Conservation (phyloP, 2,888 invertebrate genomes). For the Sialis fuliginosa region DNA sequence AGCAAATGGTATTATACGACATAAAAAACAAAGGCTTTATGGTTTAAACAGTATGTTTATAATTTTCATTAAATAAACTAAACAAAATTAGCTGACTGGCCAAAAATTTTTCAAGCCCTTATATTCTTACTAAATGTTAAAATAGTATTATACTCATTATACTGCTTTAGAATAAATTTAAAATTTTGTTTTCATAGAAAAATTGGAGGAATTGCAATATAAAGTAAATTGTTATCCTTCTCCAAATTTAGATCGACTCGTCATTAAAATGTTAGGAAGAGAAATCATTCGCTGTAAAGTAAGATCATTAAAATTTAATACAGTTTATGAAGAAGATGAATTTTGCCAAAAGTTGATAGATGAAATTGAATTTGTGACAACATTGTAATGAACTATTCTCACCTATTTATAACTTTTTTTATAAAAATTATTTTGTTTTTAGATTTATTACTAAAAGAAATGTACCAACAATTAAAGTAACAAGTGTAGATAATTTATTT, state of each 20-base stretch:
- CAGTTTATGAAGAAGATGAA: conserved; percentile 16
- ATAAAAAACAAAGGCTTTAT: conserved; percentile 17
- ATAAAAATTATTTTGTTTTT: no score
- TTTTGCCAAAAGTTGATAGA: conserved; percentile 12
- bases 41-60: conserved; percentile 15
- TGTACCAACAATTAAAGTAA: no score
- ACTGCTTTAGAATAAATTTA: no score
- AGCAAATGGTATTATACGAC: conserved; percentile 18
- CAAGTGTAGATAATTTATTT: no score
- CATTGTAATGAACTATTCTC: no score
- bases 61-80: neutral
- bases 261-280: conserved; percentile 16
- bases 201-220: conserved; percentile 11
- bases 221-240: conserved; percentile 17
- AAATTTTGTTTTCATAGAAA: conserved; percentile 6
- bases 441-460: no score
- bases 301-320: conserved; percentile 18
- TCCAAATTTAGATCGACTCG: conserved; percentile 16
- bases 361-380: no score
- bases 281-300: conserved; percentile 19
- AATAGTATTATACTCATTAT: no score
- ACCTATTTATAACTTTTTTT: no score
- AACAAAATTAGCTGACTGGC: no score
- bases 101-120: no score
- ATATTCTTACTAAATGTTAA: no score